Percentiles rank a stretch among this genome's conserved stretches.
Evolutionary conservation across 2,888 invertebrate species (phyloP).

Genomic region (Netelia inedita): DNA sequence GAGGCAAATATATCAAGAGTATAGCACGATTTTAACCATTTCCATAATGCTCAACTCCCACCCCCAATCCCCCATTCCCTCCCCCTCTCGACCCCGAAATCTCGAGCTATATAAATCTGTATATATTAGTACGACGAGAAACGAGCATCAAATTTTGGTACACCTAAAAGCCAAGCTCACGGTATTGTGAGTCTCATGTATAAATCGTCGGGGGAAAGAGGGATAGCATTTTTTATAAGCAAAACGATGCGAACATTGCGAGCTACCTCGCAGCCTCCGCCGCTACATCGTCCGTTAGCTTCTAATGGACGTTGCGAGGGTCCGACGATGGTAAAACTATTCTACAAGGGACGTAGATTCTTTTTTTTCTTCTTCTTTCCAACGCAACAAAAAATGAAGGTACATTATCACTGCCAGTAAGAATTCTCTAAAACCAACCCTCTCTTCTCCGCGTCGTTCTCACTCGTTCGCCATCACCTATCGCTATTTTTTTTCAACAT

Average conservation of each 20-base stretch:
- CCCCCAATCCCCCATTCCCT: too few species aligned
- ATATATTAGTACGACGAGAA: constrained; percentile 84
- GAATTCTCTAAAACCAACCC: background rate
- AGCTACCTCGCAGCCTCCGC: constrained; percentile 61
- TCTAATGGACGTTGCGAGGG: constrained; percentile 81
- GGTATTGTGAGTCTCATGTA: constrained; percentile 18
- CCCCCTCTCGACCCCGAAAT: background rate
- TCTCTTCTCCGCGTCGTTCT: background rate
- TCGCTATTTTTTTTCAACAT: constrained; percentile 67
- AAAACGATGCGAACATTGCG: constrained; percentile 51
- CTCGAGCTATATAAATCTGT: constrained; percentile 73
- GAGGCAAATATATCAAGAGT: constrained; percentile 49
- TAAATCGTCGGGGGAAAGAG: constrained; percentile 63
- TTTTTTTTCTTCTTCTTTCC: background rate
- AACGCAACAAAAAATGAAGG: background rate
- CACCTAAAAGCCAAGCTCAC: constrained; percentile 80
- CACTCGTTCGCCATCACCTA: constrained; percentile 34
- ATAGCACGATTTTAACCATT: constrained; percentile 50
- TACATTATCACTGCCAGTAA: background rate
- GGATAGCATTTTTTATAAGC: constrained; percentile 35
- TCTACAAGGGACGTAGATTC: constrained; percentile 60
- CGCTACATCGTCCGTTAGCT: constrained; percentile 83
- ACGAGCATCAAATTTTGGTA: constrained; percentile 82
- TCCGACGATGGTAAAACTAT: constrained; percentile 77
- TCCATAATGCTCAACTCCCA: background rate